These are phyloP conservation scores for Opisthocomus hoazin DNA, from an alignment of 2,113 vertebrate genomes.

Conservation along the genomic window DNA sequence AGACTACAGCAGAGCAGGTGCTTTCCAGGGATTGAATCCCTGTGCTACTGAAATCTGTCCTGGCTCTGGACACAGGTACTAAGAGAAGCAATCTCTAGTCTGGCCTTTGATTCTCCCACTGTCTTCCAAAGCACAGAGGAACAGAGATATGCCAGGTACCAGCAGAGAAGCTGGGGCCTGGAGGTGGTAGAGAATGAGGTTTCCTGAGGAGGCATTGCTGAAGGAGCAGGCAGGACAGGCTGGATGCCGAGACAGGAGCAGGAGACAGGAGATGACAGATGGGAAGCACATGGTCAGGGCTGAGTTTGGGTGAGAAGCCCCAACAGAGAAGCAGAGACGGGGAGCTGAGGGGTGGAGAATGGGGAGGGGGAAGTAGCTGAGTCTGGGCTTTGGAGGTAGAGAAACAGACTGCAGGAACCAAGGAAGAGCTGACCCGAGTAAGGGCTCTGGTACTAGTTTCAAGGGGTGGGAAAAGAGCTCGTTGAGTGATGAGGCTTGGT, in stretches of 20 bases:
- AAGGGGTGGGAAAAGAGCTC: background rate
- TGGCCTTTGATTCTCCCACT: background rate
- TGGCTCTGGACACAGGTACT: background rate
- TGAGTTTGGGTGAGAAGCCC: background rate
- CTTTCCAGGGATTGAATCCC: background rate
- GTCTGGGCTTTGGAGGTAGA: background rate
- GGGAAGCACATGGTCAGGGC: background rate
- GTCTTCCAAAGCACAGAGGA: background rate
- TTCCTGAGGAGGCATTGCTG: background rate
- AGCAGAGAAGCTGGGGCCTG: background rate
- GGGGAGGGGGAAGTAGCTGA: background rate
- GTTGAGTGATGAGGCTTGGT: background rate
- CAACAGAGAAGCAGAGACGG: background rate
- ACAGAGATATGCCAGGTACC: background rate
- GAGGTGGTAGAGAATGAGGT: background rate
- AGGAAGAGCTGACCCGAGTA: background rate
- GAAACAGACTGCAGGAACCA: background rate
- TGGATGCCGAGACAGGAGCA: background rate
- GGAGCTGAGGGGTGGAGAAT: background rate
- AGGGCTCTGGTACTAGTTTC: background rate
- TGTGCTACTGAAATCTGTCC: background rate
- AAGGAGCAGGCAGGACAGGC: background rate
- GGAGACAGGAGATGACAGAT: background rate
- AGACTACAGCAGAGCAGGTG: background rate
- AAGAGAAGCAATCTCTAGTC: background rate